These are phyloP conservation scores for Agrochola circellaris DNA, from an alignment of 2,888 invertebrate species.

Conservation along the genomic window DNA sequence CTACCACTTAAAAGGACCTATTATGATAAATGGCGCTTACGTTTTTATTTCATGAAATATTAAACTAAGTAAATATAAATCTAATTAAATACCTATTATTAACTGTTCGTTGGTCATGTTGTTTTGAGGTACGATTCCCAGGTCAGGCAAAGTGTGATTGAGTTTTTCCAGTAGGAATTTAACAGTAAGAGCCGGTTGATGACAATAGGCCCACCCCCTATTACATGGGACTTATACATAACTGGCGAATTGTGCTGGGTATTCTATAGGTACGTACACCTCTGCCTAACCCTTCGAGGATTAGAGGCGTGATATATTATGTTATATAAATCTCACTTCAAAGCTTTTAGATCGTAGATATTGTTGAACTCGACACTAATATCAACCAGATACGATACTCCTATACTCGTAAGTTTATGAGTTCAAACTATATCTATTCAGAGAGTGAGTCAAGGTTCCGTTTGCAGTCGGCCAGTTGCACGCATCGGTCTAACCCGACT, in stretches of 20 bases:
- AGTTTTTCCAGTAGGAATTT: too few species aligned
- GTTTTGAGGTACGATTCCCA: too few species aligned
- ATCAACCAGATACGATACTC: slow-evolving; percentile 38
- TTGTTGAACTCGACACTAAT: slow-evolving; percentile 62
- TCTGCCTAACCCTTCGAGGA: too few species aligned
- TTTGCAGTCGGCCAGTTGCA: slow-evolving; percentile 62
- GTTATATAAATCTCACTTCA: slow-evolving; percentile 3
- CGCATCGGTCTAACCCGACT: slow-evolving; percentile 62
- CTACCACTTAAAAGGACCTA: slow-evolving; percentile 8
- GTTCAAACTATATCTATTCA: slow-evolving; percentile 76
- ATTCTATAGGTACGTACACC: too few species aligned
- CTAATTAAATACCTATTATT: too few species aligned
- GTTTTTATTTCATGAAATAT: slow-evolving; percentile 16
- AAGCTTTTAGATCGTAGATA: slow-evolving; percentile 5
- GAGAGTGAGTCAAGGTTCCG: slow-evolving; percentile 81
- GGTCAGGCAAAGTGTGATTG: too few species aligned
- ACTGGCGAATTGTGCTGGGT: too few species aligned
- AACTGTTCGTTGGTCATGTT: too few species aligned
- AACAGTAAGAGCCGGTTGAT: too few species aligned
- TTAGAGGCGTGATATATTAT: too few species aligned
- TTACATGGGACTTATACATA: too few species aligned
- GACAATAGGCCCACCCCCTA: too few species aligned
- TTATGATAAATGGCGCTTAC: slow-evolving; percentile 8
- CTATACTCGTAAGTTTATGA: slow-evolving; percentile 63
- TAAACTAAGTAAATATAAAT: neutral